Conservation (phyloP, 2,797 vertebrate species). For the Xyrichtys novacula region DNA sequence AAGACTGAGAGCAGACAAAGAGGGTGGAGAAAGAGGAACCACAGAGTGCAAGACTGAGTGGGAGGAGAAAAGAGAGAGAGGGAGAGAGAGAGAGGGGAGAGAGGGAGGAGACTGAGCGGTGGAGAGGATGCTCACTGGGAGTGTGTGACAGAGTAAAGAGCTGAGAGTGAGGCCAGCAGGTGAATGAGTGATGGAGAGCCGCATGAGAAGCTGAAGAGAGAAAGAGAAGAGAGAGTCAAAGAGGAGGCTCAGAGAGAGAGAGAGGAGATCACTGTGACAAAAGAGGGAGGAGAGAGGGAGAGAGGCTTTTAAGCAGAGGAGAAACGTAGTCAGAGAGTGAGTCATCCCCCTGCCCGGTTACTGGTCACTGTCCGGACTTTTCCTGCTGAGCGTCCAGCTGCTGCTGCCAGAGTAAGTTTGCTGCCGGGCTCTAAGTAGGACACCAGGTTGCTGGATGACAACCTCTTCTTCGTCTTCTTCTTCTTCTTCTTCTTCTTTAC, state of each 20-base stretch:
- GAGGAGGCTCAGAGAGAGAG: conserved; percentile 6
- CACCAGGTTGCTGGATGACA: conserved; percentile 28
- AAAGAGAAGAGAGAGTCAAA: conserved; percentile 11
- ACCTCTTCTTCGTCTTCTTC: background rate
- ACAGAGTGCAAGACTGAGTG: conserved; percentile 35
- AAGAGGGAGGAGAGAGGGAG: conserved; percentile 26
- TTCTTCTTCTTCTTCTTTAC: conserved; percentile 33
- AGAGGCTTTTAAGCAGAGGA: conserved; percentile 36
- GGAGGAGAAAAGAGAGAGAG: conserved; percentile 21
- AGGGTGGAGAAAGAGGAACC: conserved; percentile 61
- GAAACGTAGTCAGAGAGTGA: conserved; percentile 65
- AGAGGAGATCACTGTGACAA: conserved; percentile 19
- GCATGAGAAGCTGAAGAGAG: conserved; percentile 41
- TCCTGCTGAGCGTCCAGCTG: conserved; percentile 42
- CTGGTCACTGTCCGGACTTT: conserved; percentile 57
- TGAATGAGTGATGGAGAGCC: conserved; percentile 65
- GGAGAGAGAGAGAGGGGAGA: conserved; percentile 28
- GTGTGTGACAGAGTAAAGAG: conserved; percentile 55
- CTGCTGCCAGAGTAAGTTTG: conserved; percentile 70
- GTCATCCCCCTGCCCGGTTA: conserved; percentile 53
- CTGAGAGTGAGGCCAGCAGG: conserved; percentile 74
- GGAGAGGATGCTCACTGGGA: conserved; percentile 60
- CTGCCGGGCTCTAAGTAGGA: conserved; percentile 34
- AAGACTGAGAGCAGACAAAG: conserved; percentile 49
- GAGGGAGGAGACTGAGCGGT: conserved; percentile 59